Percentiles rank a stretch among this genome's conserved stretches.
Evolutionary conservation across 2,888 invertebrate genomes (phyloP).

Genomic region (Punctoribates punctum): DNA sequence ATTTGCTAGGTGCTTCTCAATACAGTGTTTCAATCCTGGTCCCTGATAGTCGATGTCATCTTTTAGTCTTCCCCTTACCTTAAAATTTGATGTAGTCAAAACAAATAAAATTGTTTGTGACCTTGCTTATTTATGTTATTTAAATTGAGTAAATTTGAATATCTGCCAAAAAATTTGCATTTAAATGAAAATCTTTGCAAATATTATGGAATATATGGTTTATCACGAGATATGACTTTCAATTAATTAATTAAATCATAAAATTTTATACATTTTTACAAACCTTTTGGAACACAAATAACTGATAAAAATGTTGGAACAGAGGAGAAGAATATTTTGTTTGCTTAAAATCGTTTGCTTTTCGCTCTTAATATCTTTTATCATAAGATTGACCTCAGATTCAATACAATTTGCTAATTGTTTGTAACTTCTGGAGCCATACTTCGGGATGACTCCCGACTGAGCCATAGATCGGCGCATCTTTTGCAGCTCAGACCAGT

Average conservation of each 20-base stretch:
- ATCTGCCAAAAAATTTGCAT: no score
- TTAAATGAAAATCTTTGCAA: no score
- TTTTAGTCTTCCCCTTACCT: no score
- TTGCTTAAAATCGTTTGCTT: conserved; percentile 59
- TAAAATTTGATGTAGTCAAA: no score
- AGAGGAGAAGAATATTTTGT: conserved; percentile 66
- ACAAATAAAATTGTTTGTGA: no score
- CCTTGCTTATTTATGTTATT: no score
- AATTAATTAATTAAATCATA: not conserved
- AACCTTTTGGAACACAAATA: conserved; percentile 61
- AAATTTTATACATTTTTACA: not conserved
- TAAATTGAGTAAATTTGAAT: no score
- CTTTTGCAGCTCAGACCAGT: conserved; percentile 79
- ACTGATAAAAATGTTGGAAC: conserved; percentile 76
- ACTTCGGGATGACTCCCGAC: conserved; percentile 39
- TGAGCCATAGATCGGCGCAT: conserved; percentile 69
- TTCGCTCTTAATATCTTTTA: not conserved
- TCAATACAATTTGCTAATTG: conserved; percentile 35
- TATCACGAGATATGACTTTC: no score
- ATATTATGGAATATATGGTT: no score
- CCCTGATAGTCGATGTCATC: no score
- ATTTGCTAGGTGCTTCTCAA: no score
- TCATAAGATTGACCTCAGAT: not conserved
- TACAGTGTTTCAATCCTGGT: no score
- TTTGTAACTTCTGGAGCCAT: conserved; percentile 32